Evolutionary conservation across 2,888 invertebrate species (phyloP).

Genomic region (Oligia strigilis): DNA sequence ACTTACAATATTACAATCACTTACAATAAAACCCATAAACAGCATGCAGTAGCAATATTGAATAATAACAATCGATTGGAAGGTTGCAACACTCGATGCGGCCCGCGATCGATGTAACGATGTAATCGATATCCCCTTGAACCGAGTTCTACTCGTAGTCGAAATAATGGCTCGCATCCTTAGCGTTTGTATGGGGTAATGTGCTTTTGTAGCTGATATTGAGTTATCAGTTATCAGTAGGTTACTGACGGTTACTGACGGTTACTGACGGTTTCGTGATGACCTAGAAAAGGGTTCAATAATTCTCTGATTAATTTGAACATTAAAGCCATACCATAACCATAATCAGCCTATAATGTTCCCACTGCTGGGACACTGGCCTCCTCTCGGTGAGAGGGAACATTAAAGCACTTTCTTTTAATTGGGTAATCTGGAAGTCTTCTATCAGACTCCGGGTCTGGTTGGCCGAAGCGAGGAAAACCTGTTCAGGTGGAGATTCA

Average conservation of each 20-base stretch:
- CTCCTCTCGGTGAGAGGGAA: too few species aligned
- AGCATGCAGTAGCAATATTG: slow-evolving; percentile 61
- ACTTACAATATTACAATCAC: slow-evolving; percentile 42
- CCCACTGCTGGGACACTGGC: too few species aligned
- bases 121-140: slow-evolving; percentile 78
- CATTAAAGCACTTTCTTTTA: too few species aligned
- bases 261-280: background rate
- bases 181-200: slow-evolving; percentile 53
- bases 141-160: slow-evolving; percentile 68
- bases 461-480: too few species aligned
- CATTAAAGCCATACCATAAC: too few species aligned
- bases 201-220: slow-evolving; percentile 22
- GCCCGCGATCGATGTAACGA: slow-evolving; percentile 64
- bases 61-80: slow-evolving; percentile 63
- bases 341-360: too few species aligned
- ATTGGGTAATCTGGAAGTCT: too few species aligned
- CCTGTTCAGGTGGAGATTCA: too few species aligned
- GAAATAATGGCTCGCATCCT: slow-evolving; percentile 77
- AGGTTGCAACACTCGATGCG: slow-evolving; percentile 64
- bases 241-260: background rate
- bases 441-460: too few species aligned
- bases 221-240: background rate
- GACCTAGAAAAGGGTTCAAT: background rate
- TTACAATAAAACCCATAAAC: slow-evolving; percentile 55
- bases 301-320: background rate